Evolutionary conservation across 2,113 vertebrate genomes (phyloP), one percentile per base, ranked within the genome.

Genomic region (Neolamprologus caudopunctatus): DNA sequence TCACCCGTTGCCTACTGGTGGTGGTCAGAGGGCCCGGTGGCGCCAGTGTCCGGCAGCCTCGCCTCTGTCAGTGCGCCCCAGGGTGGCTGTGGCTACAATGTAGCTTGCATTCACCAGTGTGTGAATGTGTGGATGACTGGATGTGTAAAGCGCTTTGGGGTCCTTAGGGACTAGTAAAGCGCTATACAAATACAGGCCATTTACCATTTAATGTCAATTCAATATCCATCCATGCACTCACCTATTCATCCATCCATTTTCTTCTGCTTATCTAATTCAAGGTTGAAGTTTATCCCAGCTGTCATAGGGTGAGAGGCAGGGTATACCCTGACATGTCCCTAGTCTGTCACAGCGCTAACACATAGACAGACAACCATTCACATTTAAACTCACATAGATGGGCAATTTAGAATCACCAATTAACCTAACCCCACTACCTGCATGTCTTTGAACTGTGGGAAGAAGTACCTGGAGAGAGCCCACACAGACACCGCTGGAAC

Each of bases 171-270:
- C 19, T 21, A 11, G 19, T 11, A 11, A 53, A 55, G 21, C 4
- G 2, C 54, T 55, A 26, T 14, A 55, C 0, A 55, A 55, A 55
- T 55, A 55, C 50, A 55, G 21, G 21, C 6, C 54, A 26, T 51
- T 51, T 51, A 51, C 17, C 17, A 9, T 81, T 5, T 68, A 10
- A 81, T 75, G 50, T 53, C 75, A 87, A 85, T 66, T 37, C 33
- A 8, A 8, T 68, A 68, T 13, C 7, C 10, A 37, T 66, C 28
- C 31, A 35, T 19, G 28, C 58, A 7, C 4, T 63, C 16, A 63
- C 58, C 2, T 8, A 37, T 66, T 37, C 33, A 66, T 66, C 33
- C 63, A 40, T 13, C 10, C 63, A 68, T 68, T 40, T 68, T 1
- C 63, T 68, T 68, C 35, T 68, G 63, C 3, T 68, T 68, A 40